Conservation (phyloP, 2,797 vertebrate species). For the Pampus argenteus region DNA sequence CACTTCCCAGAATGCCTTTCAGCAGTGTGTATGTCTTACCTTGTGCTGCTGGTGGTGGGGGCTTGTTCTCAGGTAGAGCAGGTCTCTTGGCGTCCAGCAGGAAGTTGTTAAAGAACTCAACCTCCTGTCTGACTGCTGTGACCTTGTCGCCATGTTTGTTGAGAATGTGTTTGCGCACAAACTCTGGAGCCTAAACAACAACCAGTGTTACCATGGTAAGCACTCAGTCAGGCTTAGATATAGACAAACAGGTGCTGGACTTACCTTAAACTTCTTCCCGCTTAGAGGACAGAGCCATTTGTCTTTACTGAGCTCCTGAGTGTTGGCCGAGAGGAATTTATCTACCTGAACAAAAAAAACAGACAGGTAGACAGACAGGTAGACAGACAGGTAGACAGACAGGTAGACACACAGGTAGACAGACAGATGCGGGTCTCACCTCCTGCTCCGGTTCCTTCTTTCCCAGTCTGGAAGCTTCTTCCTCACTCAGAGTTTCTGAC, state of each 20-base stretch:
- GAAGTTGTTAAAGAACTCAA: slow-evolving; percentile 93
- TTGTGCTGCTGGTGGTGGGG: slow-evolving; percentile 86
- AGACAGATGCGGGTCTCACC: slow-evolving; percentile 24
- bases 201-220: slow-evolving; percentile 7
- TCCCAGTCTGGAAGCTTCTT: slow-evolving; percentile 79
- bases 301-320: slow-evolving; percentile 93
- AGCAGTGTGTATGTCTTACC: slow-evolving; percentile 71
- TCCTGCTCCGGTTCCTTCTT: slow-evolving; percentile 91
- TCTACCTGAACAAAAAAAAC: slow-evolving; percentile 88
- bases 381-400: no score
- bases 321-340: slow-evolving; percentile 90
- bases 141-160: slow-evolving; percentile 94
- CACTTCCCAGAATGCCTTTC: background rate
- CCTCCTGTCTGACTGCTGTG: slow-evolving; percentile 91
- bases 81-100: slow-evolving; percentile 92
- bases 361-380: background rate
- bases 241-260: background rate
- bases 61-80: slow-evolving; percentile 89
- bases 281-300: slow-evolving; percentile 95
- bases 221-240: accelerated
- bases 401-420: background rate
- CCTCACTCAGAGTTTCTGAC: slow-evolving; percentile 79
- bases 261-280: slow-evolving; percentile 93
- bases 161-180: slow-evolving; percentile 95
- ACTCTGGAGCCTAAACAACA: slow-evolving; percentile 89